These are phyloP conservation scores for Taenaris catops DNA, from an alignment of 2,888 invertebrate genomes.

Conservation along the genomic window DNA sequence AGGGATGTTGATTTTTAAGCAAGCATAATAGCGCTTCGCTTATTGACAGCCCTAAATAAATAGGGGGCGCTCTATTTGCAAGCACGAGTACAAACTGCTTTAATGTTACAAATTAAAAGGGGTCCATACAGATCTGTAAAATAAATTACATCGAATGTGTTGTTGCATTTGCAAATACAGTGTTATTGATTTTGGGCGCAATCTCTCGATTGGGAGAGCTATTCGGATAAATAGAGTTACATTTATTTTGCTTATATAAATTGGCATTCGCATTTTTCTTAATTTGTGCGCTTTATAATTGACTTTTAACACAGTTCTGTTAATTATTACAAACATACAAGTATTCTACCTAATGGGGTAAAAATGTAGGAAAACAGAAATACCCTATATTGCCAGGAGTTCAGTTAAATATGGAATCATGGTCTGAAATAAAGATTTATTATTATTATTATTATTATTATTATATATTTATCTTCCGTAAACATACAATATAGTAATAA, in stretches of 20 bases:
- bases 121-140: constrained; percentile 7
- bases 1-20: constrained; percentile 28
- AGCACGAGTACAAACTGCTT: constrained; percentile 18
- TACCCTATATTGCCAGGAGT: no score
- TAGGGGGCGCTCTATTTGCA: constrained; percentile 28
- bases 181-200: constrained; percentile 11
- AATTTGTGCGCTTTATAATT: no score
- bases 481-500: no score
- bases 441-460: no score
- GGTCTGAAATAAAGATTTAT: no score
- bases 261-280: not conserved
- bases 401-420: no score
- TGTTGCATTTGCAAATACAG: constrained; percentile 1
- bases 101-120: constrained; percentile 26
- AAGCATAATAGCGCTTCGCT: constrained; percentile 29
- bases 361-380: no score
- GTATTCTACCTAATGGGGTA: no score
- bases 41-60: constrained; percentile 33
- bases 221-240: no score
- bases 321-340: no score
- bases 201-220: constrained; percentile 7
- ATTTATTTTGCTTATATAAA: not conserved
- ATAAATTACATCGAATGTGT: constrained; percentile 11
- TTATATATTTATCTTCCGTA: no score
- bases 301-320: no score